Percentiles rank a stretch among this genome's conserved stretches.
phyloP scores from a whole-genome alignment of 2,888 invertebrate genomes.

The Exephanes ischioxanthus region DNA sequence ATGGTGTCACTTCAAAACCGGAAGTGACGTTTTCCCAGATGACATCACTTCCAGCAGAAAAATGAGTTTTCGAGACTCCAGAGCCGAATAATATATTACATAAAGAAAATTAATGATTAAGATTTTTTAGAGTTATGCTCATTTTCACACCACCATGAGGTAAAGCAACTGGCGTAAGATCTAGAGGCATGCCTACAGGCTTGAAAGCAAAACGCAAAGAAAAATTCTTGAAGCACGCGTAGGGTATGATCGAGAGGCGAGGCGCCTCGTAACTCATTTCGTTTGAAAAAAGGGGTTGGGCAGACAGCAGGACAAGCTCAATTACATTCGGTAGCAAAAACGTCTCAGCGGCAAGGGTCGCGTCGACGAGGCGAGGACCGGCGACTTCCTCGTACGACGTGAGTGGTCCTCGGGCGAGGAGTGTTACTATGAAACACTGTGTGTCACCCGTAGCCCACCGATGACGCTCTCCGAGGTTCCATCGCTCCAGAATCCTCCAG shows the following conservation, averaged over 20 bases:
- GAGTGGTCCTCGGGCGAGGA: conserved; percentile 79
- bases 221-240: conserved; percentile 38
- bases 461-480: conserved; percentile 37
- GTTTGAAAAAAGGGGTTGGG: conserved; percentile 54
- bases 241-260: conserved; percentile 41
- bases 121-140: too few relatives aligned
- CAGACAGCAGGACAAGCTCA: conserved; percentile 79
- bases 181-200: not conserved
- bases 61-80: too few relatives aligned
- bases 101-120: too few relatives aligned
- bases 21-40: not conserved
- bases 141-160: too few relatives aligned
- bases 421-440: conserved; percentile 73
- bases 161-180: too few relatives aligned
- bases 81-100: too few relatives aligned
- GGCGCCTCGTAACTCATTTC: conserved; percentile 81
- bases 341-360: conserved; percentile 54
- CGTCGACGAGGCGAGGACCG: conserved; percentile 65
- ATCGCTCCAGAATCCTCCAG: conserved; percentile 15
- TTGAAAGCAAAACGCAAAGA: conserved; percentile 1
- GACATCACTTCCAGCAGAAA: too few relatives aligned
- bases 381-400: conserved; percentile 83
- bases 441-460: conserved; percentile 60
- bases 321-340: conserved; percentile 77
- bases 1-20: not conserved